Conservation (phyloP, 2,113 vertebrate genomes). For the Falco punctatus region DNA sequence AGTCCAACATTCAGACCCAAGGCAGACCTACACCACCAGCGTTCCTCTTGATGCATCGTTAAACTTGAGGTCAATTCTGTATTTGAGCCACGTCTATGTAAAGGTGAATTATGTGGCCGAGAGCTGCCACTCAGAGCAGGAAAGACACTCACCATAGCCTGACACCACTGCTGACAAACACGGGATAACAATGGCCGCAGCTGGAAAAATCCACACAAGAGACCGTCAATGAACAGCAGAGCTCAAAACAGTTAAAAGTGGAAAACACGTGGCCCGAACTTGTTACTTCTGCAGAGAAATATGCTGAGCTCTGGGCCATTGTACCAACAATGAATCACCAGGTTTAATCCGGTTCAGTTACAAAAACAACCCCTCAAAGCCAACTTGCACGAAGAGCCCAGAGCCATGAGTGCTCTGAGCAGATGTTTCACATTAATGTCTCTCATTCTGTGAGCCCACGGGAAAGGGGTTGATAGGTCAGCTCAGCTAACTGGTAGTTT, state of each 20-base stretch:
- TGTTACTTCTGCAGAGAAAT: not conserved
- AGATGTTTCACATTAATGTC: constrained; percentile 10
- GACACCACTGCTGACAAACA: constrained; percentile 92
- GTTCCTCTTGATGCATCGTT: not conserved
- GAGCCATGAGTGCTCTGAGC: accelerated
- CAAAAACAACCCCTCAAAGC: not conserved
- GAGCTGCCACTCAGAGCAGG: not conserved
- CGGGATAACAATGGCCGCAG: constrained; percentile 92
- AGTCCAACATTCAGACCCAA: accelerated
- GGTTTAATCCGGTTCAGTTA: not conserved
- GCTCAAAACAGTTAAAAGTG: not conserved
- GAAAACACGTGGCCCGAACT: not conserved
- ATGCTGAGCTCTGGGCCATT: not conserved
- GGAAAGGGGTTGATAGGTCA: not conserved
- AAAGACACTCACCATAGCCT: constrained; percentile 83
- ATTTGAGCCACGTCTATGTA: not conserved
- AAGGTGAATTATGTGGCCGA: not conserved
- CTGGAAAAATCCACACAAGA: constrained; percentile 70
- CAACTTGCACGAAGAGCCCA: not conserved
- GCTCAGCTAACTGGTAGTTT: not conserved
- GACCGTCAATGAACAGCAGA: not conserved
- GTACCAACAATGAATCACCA: not conserved
- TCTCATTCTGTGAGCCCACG: not conserved
- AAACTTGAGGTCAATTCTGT: not conserved
- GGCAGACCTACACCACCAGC: not conserved